These are phyloP conservation scores for Lasioglossum baleicum DNA, from an alignment of 1,140 invertebrate genomes.

Conservation along the genomic window DNA sequence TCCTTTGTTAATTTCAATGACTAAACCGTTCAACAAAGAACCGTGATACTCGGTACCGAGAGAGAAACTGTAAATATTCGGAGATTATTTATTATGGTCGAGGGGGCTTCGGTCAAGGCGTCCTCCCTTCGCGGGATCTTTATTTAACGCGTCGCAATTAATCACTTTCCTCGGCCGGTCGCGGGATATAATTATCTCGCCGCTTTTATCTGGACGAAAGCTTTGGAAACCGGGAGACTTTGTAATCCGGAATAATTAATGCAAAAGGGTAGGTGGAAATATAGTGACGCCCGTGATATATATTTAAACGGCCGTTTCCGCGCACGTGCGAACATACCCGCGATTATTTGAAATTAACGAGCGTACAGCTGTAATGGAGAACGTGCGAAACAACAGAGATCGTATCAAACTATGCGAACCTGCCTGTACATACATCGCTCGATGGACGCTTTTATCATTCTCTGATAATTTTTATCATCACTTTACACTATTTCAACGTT, in stretches of 20 bases:
- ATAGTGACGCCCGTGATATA: constrained; percentile 21
- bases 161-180: constrained; percentile 25
- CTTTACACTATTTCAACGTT: too few relatives aligned
- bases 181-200: constrained; percentile 19
- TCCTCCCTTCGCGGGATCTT: background rate
- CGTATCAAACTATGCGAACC: constrained; percentile 19
- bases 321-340: constrained; percentile 34
- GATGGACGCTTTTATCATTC: background rate
- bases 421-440: constrained; percentile 9
- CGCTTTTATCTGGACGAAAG: constrained; percentile 21
- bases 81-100: constrained; percentile 18
- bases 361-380: constrained; percentile 12
- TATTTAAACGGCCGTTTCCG: constrained; percentile 44
- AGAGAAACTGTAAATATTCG: background rate
- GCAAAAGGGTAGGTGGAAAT: constrained; percentile 30
- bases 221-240: constrained; percentile 15
- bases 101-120: too few relatives aligned
- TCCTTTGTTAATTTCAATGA: background rate
- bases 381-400: constrained; percentile 20
- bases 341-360: constrained; percentile 50
- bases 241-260: constrained; percentile 33
- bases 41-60: background rate
- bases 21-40: background rate
- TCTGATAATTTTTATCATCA: background rate
- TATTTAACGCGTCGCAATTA: constrained; percentile 36